A percentile compares a stretch with the other conserved stretches of the same genome.
phyloP scores from a whole-genome alignment of 2,888 invertebrate genomes.

The Sesia bembeciformis region DNA sequence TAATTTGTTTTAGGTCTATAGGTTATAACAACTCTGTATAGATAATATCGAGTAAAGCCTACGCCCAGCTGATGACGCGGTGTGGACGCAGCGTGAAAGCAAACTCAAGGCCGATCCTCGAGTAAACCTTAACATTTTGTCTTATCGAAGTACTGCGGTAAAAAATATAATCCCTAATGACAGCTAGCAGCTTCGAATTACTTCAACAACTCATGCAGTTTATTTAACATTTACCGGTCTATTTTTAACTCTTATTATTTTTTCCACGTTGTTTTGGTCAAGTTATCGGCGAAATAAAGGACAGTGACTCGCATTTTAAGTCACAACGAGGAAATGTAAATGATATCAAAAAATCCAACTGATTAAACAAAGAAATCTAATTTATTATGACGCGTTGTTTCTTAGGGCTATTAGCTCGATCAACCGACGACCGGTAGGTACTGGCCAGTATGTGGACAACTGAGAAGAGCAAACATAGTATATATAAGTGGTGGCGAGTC shows the following conservation, averaged over 20 bases:
- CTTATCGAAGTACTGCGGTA: conserved; percentile 27
- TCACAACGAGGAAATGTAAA: too few relatives aligned
- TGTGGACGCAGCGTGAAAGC: conserved; percentile 38
- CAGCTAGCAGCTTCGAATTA: conserved; percentile 10
- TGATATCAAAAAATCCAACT: too few relatives aligned
- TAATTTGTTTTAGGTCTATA: not conserved
- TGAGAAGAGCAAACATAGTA: too few relatives aligned
- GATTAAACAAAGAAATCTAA: too few relatives aligned
- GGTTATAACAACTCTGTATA: conserved; percentile 27
- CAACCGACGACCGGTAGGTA: too few relatives aligned
- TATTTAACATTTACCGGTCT: not conserved
- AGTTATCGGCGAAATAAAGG: not conserved
- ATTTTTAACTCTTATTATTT: not conserved
- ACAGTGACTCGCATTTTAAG: not conserved
- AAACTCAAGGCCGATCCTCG: conserved; percentile 36
- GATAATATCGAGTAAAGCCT: conserved; percentile 15
- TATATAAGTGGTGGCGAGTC: too few relatives aligned
- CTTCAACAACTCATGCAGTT: not conserved
- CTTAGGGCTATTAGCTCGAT: too few relatives aligned
- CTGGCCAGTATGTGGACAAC: too few relatives aligned
- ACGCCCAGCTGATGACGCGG: conserved; percentile 29
- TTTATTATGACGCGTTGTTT: too few relatives aligned
- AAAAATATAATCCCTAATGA: conserved; percentile 31
- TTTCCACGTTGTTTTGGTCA: not conserved
- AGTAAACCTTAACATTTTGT: conserved; percentile 55